phyloP scores from a whole-genome alignment of 2,888 invertebrate genomes.

The Furcula furcula region DNA sequence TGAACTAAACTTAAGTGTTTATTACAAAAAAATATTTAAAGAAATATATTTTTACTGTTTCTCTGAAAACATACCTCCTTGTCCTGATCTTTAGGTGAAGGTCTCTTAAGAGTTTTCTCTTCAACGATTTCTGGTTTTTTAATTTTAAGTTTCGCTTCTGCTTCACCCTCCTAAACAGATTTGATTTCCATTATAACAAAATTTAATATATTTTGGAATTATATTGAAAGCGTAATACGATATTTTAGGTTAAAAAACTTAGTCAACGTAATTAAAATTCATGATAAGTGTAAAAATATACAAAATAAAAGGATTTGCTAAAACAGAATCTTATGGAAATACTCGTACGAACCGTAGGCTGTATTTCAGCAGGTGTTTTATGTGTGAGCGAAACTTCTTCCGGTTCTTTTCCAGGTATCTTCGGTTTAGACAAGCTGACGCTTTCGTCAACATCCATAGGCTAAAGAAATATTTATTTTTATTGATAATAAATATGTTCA shows the following conservation, averaged over 20 bases:
- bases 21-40: not conserved
- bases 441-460: slow-evolving; percentile 77
- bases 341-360: slow-evolving; percentile 66
- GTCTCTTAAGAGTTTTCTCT: slow-evolving; percentile 70
- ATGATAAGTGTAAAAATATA: not conserved
- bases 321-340: not conserved
- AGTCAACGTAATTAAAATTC: too few relatives aligned
- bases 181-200: slow-evolving; percentile 15
- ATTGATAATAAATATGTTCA: not conserved
- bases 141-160: slow-evolving; percentile 71
- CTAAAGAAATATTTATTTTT: slow-evolving; percentile 38
- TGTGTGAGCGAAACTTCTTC: slow-evolving; percentile 75
- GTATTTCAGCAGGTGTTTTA: slow-evolving; percentile 73
- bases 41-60: not conserved
- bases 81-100: slow-evolving; percentile 56
- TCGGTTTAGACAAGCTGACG: slow-evolving; percentile 65
- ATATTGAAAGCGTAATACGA: too few relatives aligned
- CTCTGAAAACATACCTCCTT: slow-evolving; percentile 47
- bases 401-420: slow-evolving; percentile 63
- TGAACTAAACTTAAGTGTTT: too few relatives aligned
- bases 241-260: too few relatives aligned
- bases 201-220: too few relatives aligned
- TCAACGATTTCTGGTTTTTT: slow-evolving; percentile 75
- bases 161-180: slow-evolving; percentile 61
- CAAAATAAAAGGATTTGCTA: too few relatives aligned